phyloP scores from a whole-genome alignment of 2,113 vertebrate species.

The Poeciliopsis prolifica region DNA sequence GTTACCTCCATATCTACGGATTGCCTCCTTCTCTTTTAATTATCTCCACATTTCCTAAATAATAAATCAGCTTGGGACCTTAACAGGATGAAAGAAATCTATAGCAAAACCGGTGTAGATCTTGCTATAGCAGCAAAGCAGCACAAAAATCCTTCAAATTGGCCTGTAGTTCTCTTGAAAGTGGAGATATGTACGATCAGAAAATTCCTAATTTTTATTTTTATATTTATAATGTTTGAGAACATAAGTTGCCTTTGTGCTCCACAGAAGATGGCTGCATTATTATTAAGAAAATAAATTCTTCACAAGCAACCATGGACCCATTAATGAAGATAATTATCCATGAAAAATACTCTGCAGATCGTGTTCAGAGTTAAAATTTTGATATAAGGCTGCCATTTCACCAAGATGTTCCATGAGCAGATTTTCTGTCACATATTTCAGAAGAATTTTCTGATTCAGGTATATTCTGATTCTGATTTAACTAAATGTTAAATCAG shows the following conservation, averaged over 20 bases:
- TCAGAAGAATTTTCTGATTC: too few relatives aligned
- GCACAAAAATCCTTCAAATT: background rate
- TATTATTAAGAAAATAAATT: too few relatives aligned
- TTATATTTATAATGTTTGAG: background rate
- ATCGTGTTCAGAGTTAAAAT: constrained; percentile 3
- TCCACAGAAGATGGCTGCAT: too few relatives aligned
- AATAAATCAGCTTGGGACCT: constrained; percentile 45
- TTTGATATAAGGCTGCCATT: too few relatives aligned
- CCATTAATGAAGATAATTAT: constrained; percentile 8
- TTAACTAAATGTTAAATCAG: too few relatives aligned
- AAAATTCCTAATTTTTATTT: background rate
- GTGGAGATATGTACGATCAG: background rate
- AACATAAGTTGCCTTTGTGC: constrained; percentile 2
- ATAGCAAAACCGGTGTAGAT: constrained; percentile 13
- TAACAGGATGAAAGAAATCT: constrained; percentile 17
- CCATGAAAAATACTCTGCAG: background rate
- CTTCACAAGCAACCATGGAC: too few relatives aligned
- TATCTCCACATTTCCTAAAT: constrained; percentile 46
- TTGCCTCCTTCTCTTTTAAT: constrained; percentile 35
- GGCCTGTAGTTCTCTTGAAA: background rate
- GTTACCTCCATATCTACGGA: constrained; percentile 23
- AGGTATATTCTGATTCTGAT: too few relatives aligned
- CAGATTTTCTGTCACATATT: too few relatives aligned
- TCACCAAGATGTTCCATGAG: too few relatives aligned
- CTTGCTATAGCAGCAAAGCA: background rate